Evolutionary conservation across 2,113 vertebrate species (phyloP).

Genomic region (Canis aureus): DNA sequence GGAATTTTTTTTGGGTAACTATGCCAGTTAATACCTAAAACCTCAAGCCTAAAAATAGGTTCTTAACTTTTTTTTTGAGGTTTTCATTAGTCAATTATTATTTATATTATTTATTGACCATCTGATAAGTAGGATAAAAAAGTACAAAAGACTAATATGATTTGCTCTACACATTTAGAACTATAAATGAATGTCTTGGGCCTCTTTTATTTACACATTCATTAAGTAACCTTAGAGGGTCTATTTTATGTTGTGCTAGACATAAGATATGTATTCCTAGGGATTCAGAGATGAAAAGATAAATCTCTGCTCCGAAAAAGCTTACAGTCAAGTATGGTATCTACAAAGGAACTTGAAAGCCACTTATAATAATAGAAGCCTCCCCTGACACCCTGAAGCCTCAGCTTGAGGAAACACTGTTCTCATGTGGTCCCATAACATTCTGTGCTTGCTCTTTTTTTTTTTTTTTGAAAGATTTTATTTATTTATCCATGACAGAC

Average conservation of each 20-base stretch:
- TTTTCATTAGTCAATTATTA: slow-evolving; percentile 36
- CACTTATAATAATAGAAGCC: background rate
- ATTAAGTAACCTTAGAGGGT: background rate
- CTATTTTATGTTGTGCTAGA: slow-evolving; percentile 64
- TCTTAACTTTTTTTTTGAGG: slow-evolving; percentile 29
- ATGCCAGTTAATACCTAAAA: background rate
- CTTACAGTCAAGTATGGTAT: background rate
- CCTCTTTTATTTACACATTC: background rate
- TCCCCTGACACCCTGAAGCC: background rate
- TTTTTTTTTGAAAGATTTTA: background rate
- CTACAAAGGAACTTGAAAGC: slow-evolving; percentile 4
- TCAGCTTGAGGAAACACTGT: background rate
- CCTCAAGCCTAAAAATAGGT: background rate
- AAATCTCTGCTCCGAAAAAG: background rate
- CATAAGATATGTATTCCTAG: background rate
- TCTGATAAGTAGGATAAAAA: background rate
- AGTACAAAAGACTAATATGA: background rate
- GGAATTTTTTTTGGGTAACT: slow-evolving; percentile 20
- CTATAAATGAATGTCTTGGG: background rate
- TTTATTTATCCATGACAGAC: no score
- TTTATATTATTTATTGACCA: slow-evolving; percentile 17
- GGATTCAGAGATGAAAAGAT: slow-evolving; percentile 17
- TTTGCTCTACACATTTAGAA: background rate
- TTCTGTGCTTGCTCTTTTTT: background rate
- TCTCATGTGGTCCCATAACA: background rate